Base-by-base conservation (phyloP, 2,888 invertebrate species). In the Malthinus flaveolus region DNA sequence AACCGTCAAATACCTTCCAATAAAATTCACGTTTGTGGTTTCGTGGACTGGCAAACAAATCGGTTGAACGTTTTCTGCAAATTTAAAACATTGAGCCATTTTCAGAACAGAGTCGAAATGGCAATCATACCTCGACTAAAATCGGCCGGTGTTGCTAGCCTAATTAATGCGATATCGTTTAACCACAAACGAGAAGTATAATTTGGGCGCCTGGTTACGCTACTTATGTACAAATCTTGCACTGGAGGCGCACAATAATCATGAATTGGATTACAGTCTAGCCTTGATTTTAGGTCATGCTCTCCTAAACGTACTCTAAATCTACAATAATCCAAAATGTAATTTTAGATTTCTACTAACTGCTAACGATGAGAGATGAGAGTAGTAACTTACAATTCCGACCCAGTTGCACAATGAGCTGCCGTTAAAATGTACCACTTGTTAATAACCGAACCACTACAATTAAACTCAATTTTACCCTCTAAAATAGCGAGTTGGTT, bases 111-210 rank as follows among this genome's bases (percentile, higher is more conserved):
- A n/a, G n/a, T 23, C 11, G 6, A 10, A 49, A 10, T 32, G 8
- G 6, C 23, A 31, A 10, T 8, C 36, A 15, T 50, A 23, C 42
- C 70, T 78, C 76, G 62, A 78, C 78, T 75, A 65, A 75, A 82
- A 11, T 54, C 57, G 7, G 78, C 82, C 49, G 80, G 70, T 45
- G 68, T 72, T 1, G 79, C 73, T 13, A 86, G 71, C 55, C 82
- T 77, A 1, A 84, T 74, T 4, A 89, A 69, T 23, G 73, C 77
- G 39, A 78, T 75, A 50, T 78, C 78, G 54, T 75, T 64, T 65
- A 79, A 77, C 23, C 23, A 23, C 23, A 23, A 23, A 8, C 74
- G 76, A 8, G 48, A 61, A 1, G 74, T 66, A 10, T 78, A 75
- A 0, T 72, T 64, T 0, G 73, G 72, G 59, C 81, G 80, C 0